Conservation (phyloP, 2,888 invertebrate genomes). For the Dasysyrphus tricinctus region DNA sequence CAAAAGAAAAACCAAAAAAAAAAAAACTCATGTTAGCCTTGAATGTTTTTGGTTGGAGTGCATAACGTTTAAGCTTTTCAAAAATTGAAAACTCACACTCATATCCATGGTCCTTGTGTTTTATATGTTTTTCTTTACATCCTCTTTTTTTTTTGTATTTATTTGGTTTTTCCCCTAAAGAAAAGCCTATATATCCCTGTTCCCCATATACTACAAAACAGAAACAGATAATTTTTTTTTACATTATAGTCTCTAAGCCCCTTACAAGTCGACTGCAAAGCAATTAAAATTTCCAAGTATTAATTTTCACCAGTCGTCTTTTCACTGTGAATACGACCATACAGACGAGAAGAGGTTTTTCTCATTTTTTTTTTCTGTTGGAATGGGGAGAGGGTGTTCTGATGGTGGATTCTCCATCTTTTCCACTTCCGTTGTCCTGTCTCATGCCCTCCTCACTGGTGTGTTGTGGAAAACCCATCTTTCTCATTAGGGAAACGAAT, state of each 20-base stretch:
- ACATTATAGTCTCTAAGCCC: conserved; percentile 56
- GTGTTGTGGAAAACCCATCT: conserved; percentile 51
- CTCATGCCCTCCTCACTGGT: neutral
- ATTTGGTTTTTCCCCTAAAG: neutral
- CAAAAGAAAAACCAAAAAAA: neutral
- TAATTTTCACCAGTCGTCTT: conserved; percentile 73
- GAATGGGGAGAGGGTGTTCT: neutral
- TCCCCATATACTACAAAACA: conserved; percentile 13
- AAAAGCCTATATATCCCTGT: neutral
- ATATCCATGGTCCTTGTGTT: conserved; percentile 9
- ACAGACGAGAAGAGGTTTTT: conserved; percentile 47
- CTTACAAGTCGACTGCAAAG: conserved; percentile 73
- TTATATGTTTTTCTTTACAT: neutral
- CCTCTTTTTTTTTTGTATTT: neutral
- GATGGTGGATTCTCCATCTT: conserved; percentile 12
- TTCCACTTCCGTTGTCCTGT: conserved; percentile 42
- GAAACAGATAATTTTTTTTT: conserved; percentile 58
- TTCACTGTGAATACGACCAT: conserved; percentile 60
- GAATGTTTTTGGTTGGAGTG: conserved; percentile 30
- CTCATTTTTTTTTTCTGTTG: conserved; percentile 12
- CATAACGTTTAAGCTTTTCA: conserved; percentile 39
- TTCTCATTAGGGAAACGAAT: conserved; percentile 74
- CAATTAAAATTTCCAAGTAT: conserved; percentile 75
- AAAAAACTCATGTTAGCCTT: conserved; percentile 37
- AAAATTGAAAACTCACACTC: conserved; percentile 24